Conservation (phyloP, 2,797 vertebrate species). For the Amniataba percoides region DNA sequence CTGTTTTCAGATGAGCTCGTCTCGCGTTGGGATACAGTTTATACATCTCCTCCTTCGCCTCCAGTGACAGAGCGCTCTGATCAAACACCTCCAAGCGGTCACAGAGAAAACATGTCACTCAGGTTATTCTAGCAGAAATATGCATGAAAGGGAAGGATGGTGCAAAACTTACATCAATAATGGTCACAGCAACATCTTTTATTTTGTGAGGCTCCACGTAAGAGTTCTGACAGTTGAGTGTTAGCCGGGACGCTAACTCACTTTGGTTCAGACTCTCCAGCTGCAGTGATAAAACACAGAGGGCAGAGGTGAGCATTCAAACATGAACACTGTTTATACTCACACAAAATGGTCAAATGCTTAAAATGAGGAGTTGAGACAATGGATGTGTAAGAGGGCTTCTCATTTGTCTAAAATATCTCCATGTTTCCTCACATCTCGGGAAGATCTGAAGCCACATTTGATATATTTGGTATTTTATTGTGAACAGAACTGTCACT, state of each 20-base stretch:
- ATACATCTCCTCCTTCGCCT: slow-evolving; percentile 99
- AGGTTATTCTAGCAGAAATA: background rate
- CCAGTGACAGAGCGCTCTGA: slow-evolving; percentile 95
- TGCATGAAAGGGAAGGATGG: rapidly evolving
- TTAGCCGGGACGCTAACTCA: slow-evolving; percentile 95
- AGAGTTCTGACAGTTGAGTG: slow-evolving; percentile 98
- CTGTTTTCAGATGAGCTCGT: slow-evolving; percentile 97
- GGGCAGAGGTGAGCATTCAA: background rate
- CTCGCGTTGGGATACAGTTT: slow-evolving; percentile 96
- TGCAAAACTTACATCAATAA: slow-evolving; percentile 92
- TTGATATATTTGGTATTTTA: too few species aligned
- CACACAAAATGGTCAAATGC: background rate
- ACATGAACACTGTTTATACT: slow-evolving; percentile 5
- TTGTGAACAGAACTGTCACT: too few species aligned
- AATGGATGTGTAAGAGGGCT: too few species aligned
- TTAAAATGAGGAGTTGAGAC: background rate
- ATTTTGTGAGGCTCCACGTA: slow-evolving; percentile 99
- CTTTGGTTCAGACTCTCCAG: slow-evolving; percentile 96
- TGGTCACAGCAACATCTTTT: slow-evolving; percentile 94
- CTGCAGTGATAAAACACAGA: slow-evolving; percentile 75
- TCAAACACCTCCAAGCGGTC: slow-evolving; percentile 91
- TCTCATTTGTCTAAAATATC: background rate
- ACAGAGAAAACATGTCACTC: background rate
- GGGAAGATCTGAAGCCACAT: too few species aligned
- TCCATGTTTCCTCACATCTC: background rate